Percentiles rank a stretch among this genome's conserved stretches.
These are phyloP conservation scores for Microtus richardsoni DNA, from an alignment of 2,113 vertebrate species.

Conservation along the genomic window DNA sequence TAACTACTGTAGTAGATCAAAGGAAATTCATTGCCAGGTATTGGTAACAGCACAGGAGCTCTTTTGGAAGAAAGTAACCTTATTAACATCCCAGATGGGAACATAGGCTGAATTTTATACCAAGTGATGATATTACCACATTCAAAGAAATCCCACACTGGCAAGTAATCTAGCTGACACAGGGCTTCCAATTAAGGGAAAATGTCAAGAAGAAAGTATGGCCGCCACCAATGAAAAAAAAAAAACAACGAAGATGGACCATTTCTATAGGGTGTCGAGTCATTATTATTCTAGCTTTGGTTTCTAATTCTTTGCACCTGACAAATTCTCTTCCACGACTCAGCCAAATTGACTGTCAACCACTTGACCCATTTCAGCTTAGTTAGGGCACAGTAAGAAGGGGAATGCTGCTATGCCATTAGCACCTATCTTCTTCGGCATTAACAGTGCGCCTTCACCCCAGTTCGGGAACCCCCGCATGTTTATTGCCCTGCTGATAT, in stretches of 20 bases:
- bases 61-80: constrained; percentile 50
- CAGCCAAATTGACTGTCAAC: not conserved
- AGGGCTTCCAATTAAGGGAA: not conserved
- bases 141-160: constrained; percentile 1
- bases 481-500: not conserved
- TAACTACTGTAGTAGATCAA: not conserved
- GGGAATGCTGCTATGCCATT: not conserved
- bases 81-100: not conserved
- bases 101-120: constrained; percentile 13
- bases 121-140: constrained; percentile 38
- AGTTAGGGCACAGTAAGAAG: not conserved
- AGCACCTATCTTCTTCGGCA: not conserved
- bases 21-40: constrained; percentile 6
- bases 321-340: not conserved
- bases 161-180: not conserved
- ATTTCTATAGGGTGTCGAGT: not conserved
- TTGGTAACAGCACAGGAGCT: not conserved
- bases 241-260: not conserved
- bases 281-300: not conserved
- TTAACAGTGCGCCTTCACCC: not conserved
- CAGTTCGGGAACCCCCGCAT: not conserved
- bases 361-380: not conserved
- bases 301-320: not conserved
- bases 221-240: not conserved
- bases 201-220: not conserved